phyloP scores from a whole-genome alignment of 2,888 invertebrate genomes.

The Lycaena phlaeas region DNA sequence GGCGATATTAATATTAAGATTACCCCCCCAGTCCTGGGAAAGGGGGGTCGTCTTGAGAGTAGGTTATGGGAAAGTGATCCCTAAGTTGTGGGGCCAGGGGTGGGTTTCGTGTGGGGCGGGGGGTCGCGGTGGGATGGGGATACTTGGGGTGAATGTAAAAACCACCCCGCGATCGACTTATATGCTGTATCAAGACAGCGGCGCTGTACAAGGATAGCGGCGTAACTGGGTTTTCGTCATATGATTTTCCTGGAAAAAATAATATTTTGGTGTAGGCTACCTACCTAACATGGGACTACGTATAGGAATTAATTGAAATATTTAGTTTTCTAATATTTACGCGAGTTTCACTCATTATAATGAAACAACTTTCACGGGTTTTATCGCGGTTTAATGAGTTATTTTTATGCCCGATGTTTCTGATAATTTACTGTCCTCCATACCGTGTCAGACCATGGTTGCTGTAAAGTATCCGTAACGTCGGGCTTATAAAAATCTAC shows the following conservation, averaged over 20 bases:
- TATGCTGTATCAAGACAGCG: conserved; percentile 68
- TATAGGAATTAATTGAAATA: too few relatives aligned
- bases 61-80: conserved; percentile 14
- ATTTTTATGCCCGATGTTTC: too few relatives aligned
- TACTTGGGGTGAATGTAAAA: conserved; percentile 66
- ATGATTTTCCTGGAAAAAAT: conserved; percentile 3
- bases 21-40: conserved; percentile 33
- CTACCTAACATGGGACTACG: too few relatives aligned
- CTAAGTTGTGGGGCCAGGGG: conserved; percentile 17
- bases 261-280: too few relatives aligned
- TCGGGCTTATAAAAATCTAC: too few relatives aligned
- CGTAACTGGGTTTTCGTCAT: conserved; percentile 23
- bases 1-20: conserved; percentile 67
- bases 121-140: conserved; percentile 29
- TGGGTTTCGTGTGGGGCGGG: conserved; percentile 17
- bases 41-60: conserved; percentile 15
- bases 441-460: too few relatives aligned
- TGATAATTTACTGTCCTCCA: too few relatives aligned
- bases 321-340: too few relatives aligned
- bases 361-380: too few relatives aligned
- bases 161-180: conserved; percentile 72
- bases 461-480: too few relatives aligned
- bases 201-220: conserved; percentile 22
- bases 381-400: too few relatives aligned
- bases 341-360: too few relatives aligned